Evolutionary conservation across 2,797 vertebrate genomes (phyloP).

Genomic region (Poecilia gillii): DNA sequence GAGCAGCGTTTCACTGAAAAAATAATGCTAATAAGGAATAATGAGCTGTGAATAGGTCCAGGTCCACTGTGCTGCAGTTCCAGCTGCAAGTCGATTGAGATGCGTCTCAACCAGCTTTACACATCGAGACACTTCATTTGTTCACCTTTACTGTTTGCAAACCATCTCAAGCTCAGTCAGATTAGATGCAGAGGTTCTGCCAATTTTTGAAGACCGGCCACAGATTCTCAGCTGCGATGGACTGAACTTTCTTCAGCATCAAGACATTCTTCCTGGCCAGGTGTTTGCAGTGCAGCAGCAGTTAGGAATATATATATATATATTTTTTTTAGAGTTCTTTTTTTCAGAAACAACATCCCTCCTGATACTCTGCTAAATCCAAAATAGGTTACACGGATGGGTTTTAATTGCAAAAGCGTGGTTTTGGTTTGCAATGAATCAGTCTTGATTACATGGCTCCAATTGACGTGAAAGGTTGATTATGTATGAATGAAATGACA

Average conservation of each 20-base stretch:
- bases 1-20: neutral
- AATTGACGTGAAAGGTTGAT: slow-evolving; percentile 1
- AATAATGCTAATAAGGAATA: neutral
- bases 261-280: slow-evolving; percentile 16
- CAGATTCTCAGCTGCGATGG: neutral
- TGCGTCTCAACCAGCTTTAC: neutral
- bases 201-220: neutral
- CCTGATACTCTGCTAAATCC: neutral
- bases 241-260: neutral
- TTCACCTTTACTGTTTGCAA: neutral
- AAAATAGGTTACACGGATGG: neutral
- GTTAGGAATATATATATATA: neutral
- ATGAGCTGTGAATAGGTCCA: neutral
- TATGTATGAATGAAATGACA: neutral
- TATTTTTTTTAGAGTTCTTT: neutral
- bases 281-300: neutral
- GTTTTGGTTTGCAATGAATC: neutral
- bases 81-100: neutral
- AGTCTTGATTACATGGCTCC: neutral
- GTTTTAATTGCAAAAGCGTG: neutral
- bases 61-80: neutral
- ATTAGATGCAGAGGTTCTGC: neutral
- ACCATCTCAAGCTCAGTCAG: neutral
- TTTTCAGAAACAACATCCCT: slow-evolving; percentile 10
- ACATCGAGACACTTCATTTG: neutral